These are phyloP conservation scores for Sycobia sp. DNA, from an alignment of 1,140 invertebrate genomes.

Conservation along the genomic window DNA sequence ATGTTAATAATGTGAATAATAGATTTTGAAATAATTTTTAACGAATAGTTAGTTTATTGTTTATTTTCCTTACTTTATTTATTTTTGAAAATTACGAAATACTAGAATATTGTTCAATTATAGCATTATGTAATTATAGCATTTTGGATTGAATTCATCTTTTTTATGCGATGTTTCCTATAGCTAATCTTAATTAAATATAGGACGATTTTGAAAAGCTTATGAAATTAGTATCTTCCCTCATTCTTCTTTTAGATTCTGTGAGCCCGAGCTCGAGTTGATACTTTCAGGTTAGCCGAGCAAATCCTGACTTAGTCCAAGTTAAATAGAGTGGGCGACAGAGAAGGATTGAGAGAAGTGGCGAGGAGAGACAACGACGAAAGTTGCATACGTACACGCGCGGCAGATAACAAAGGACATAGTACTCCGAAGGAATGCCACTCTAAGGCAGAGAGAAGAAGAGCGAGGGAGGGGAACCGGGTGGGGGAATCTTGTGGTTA, in stretches of 20 bases:
- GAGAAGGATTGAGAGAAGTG: slow-evolving; percentile 6
- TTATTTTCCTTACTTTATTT: too few relatives aligned
- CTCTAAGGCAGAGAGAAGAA: too few relatives aligned
- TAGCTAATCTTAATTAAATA: neutral
- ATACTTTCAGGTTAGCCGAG: neutral
- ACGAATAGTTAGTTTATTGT: too few relatives aligned
- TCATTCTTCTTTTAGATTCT: slow-evolving; percentile 1
- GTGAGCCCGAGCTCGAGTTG: neutral
- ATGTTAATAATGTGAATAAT: too few relatives aligned
- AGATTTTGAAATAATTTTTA: too few relatives aligned
- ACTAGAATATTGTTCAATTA: too few relatives aligned
- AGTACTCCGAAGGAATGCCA: slow-evolving; percentile 12
- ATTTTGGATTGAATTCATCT: too few relatives aligned
- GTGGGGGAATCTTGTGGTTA: slow-evolving; percentile 18
- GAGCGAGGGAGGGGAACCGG: neutral
- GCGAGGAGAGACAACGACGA: neutral
- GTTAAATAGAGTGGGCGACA: neutral
- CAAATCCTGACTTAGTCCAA: slow-evolving; percentile 5
- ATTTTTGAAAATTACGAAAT: too few relatives aligned
- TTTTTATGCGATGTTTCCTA: too few relatives aligned
- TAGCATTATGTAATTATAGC: too few relatives aligned
- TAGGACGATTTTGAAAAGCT: slow-evolving; percentile 10
- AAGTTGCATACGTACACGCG: slow-evolving; percentile 5
- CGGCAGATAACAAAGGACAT: slow-evolving; percentile 7
- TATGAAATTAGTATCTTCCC: too few relatives aligned